phyloP scores from a whole-genome alignment of 2,888 invertebrate species.

The Deroplatys truncata region DNA sequence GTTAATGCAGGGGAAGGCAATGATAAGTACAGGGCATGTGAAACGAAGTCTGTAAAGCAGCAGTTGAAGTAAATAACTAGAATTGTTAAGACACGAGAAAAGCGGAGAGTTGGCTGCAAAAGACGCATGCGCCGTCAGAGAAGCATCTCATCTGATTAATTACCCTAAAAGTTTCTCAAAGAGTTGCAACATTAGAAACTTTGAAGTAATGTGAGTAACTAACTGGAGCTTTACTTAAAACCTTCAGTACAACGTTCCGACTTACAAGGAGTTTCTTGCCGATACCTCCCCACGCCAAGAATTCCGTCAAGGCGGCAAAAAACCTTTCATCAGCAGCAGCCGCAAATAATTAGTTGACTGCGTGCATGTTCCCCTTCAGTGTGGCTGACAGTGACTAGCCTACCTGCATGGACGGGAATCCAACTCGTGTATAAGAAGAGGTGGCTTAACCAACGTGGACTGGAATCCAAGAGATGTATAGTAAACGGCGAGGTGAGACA shows the following conservation, averaged over 20 bases:
- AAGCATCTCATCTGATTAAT: neutral
- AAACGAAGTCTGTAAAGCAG: too few relatives aligned
- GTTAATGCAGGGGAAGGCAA: too few relatives aligned
- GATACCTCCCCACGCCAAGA: too few relatives aligned
- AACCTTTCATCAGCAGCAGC: neutral
- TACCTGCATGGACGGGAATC: neutral
- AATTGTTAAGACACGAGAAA: neutral
- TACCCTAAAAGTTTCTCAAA: neutral
- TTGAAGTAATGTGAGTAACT: neutral
- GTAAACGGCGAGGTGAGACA: too few relatives aligned
- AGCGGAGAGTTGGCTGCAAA: neutral
- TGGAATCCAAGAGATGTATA: too few relatives aligned
- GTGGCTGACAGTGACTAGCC: neutral
- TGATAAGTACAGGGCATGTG: too few relatives aligned
- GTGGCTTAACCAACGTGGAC: too few relatives aligned
- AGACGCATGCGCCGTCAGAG: neutral
- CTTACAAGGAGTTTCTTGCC: neutral
- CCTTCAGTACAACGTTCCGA: neutral
- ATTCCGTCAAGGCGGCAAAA: neutral
- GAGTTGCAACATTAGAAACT: neutral
- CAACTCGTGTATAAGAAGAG: too few relatives aligned
- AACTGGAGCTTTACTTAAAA: neutral
- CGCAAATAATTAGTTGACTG: neutral
- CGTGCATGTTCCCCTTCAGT: neutral
- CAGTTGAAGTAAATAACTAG: neutral